Evolutionary conservation across 2,888 invertebrate species (phyloP), one percentile per base, ranked within the genome.

Genomic region (Nudaria mundana): DNA sequence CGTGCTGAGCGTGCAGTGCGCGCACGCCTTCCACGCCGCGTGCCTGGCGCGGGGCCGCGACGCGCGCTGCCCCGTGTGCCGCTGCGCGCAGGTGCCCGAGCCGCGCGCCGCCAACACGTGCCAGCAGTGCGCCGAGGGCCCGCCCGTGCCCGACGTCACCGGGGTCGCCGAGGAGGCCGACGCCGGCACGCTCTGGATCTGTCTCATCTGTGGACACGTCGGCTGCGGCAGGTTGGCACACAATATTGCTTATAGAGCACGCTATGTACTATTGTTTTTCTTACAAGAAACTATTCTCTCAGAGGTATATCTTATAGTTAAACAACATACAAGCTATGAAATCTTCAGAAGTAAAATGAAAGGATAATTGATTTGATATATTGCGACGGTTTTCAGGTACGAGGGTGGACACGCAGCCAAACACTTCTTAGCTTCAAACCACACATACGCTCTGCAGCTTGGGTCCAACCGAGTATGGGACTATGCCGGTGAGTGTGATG

Each of bases 391-490:
- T 53, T 52, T 5, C 52, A 88, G 89, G 37, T 92, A 92, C 44
- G 91, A 91, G 62, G 90, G 91, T 22, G 98, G 98, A 0, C 99
- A 99, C 82, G 99, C 99, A 0, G 97, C 97, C 30, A 95, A 96
- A 45, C 99, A 99, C 77, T 99, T 97, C 82, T 90, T 95, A 40
- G 95, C 96, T 40, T 98, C 99, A 0, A 96, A 97, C 58, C 99
- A 99, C 80, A 98, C 98, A 11, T 99, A 98, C 71, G 97, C 98
- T 3, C 92, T 99, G 90, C 98, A 99, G 75, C 85, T 99, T 41
- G 98, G 98, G 1, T 97, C 97, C 29, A 97, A 98, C 70, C 91
- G 98, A 34, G 99, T 99, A 0, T 99, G 99, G 99, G 99, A 99
- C 75, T 99, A 99, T 76, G 98, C 98, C 35, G 98, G 98, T 57